Evolutionary conservation across 2,888 invertebrate species (phyloP).

Genomic region (Molorchus minor): DNA sequence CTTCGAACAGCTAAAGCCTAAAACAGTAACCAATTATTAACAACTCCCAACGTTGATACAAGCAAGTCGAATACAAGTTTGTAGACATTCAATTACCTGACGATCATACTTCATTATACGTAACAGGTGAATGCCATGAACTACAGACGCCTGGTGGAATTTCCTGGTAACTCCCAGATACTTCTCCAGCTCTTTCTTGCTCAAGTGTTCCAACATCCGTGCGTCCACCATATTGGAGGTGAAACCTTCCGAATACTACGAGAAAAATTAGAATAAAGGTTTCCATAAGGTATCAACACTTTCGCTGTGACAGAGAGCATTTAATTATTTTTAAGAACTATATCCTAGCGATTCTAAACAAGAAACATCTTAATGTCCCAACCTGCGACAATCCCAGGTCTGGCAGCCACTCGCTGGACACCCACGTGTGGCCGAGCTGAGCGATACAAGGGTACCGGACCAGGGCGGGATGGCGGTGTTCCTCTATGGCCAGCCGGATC

Average conservation of each 20-base stretch:
- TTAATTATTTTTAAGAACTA: no score
- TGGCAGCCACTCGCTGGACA: conserved; percentile 91
- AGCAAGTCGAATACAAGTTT: background rate
- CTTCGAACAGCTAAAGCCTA: conserved; percentile 87
- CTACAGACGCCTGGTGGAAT: conserved; percentile 94
- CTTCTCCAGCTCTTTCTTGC: conserved; percentile 94
- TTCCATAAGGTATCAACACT: no score
- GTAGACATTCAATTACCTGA: no score
- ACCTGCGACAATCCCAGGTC: conserved; percentile 88
- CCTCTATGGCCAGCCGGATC: conserved; percentile 90
- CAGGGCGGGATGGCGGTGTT: conserved; percentile 86
- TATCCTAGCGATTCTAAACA: no score
- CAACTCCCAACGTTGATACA: background rate
- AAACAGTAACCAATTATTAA: conserved; percentile 39
- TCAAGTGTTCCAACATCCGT: conserved; percentile 89
- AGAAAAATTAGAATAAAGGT: conserved; percentile 1
- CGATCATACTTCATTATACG: conserved; percentile 92
- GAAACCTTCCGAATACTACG: conserved; percentile 87
- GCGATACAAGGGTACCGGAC: conserved; percentile 89
- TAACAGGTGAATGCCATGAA: conserved; percentile 91
- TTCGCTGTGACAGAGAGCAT: no score
- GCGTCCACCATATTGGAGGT: conserved; percentile 92
- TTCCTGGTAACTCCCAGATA: conserved; percentile 91
- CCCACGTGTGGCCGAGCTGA: conserved; percentile 91
- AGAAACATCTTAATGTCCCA: conserved; percentile 33